These are phyloP conservation scores for Pristionchus maxplancki DNA, from an alignment of 2,888 invertebrate species.

Conservation along the genomic window DNA sequence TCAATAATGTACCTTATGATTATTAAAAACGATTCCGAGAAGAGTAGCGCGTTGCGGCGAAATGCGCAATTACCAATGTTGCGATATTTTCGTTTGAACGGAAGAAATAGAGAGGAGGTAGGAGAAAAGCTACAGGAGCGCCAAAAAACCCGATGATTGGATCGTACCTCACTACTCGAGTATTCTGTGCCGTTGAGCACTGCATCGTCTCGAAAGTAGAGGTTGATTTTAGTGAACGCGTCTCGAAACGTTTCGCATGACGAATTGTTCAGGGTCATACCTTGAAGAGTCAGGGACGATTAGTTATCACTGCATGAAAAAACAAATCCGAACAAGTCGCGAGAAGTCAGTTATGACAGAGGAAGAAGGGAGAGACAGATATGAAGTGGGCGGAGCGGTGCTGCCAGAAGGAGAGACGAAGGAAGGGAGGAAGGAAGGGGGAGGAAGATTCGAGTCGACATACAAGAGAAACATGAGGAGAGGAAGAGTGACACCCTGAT, in stretches of 20 bases:
- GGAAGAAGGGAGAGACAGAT: conserved; percentile 4
- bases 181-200: conserved; percentile 72
- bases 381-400: conserved; percentile 13
- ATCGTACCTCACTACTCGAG: conserved; percentile 68
- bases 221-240: conserved; percentile 69
- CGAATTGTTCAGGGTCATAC: conserved; percentile 11
- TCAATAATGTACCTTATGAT: no score
- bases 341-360: not conserved
- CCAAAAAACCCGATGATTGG: no score
- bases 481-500: not conserved
- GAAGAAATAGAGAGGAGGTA: no score
- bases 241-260: conserved; percentile 55
- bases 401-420: not conserved
- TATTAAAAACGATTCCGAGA: no score
- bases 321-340: not conserved
- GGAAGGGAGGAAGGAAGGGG: conserved; percentile 11
- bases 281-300: not conserved
- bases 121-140: no score
- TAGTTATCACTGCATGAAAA: not conserved
- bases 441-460: not conserved
- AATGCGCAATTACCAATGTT: no score
- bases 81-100: no score
- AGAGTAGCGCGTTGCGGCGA: no score
- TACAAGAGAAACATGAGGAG: conserved; percentile 15
- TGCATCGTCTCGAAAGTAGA: conserved; percentile 73